Evolutionary conservation across 2,113 vertebrate genomes (phyloP).

Genomic region (Archilochus colubris): DNA sequence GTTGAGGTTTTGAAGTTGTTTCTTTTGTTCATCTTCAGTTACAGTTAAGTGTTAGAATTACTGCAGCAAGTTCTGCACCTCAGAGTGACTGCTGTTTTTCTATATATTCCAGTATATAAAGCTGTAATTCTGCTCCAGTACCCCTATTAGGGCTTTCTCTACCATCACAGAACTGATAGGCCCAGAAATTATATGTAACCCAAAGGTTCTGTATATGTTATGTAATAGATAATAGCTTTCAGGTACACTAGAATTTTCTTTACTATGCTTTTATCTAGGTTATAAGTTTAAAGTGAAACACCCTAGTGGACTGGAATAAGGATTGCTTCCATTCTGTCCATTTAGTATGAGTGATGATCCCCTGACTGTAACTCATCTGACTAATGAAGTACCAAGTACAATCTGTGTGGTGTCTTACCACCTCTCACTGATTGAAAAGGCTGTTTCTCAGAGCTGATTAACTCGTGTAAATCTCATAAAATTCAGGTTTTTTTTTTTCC

Average conservation of each 20-base stretch:
- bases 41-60: not conserved
- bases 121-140: not conserved
- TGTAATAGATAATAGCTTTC: not conserved
- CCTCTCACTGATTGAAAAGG: not conserved
- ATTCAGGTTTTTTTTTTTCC: not conserved
- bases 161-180: not conserved
- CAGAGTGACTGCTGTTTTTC: not conserved
- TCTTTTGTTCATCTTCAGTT: too few relatives aligned
- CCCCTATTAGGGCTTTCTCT: not conserved
- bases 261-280: not conserved
- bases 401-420: not conserved
- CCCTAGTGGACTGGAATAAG: not conserved
- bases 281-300: not conserved
- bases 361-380: not conserved
- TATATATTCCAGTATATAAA: not conserved
- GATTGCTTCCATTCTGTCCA: not conserved
- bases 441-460: not conserved
- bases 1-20: too few relatives aligned
- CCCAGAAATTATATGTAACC: not conserved
- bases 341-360: not conserved
- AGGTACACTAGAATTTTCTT: not conserved
- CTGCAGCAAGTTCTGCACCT: not conserved
- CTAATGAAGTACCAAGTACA: not conserved
- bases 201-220: not conserved
- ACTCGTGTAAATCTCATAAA: not conserved